A percentile compares a stretch with the other conserved stretches of the same genome.
Evolutionary conservation across 2,797 vertebrate species (phyloP).

Genomic region (Perodicticus potto): DNA sequence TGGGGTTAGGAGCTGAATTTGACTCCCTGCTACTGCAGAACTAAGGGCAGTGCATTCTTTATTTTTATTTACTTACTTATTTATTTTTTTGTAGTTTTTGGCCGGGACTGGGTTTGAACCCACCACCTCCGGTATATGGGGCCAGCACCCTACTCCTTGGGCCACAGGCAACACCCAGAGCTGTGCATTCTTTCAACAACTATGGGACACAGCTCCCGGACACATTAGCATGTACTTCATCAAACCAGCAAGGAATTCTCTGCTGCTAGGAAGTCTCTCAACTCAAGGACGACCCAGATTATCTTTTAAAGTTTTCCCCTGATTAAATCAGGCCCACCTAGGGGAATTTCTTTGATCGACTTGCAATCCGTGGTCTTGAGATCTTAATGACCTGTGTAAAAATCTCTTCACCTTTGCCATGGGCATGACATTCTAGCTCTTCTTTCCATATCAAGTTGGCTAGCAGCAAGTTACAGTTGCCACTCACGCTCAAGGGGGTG

Average conservation of each 20-base stretch:
- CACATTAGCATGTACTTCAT: neutral
- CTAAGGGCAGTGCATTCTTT: no score
- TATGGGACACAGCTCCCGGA: accelerated
- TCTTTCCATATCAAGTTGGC: neutral
- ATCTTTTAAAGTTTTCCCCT: neutral
- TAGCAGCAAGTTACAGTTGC: neutral
- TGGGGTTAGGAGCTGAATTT: neutral
- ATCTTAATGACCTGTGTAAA: neutral
- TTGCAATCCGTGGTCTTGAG: accelerated
- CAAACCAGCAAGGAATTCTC: neutral
- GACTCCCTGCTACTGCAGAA: neutral
- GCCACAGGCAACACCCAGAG: no score
- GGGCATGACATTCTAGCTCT: neutral
- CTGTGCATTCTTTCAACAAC: neutral
- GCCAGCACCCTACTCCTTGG: no score
- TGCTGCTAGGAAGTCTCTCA: neutral
- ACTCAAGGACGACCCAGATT: neutral
- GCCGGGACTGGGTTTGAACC: no score
- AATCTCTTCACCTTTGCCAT: neutral
- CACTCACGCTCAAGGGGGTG: neutral
- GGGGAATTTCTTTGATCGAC: neutral
- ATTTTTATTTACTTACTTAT: no score
- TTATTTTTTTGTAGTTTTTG: no score
- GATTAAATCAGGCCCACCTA: neutral
- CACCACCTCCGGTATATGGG: no score